Base-by-base conservation (phyloP, 92 coral and sea anemone genomes). In the Palythoa heliodiscus region DNA sequence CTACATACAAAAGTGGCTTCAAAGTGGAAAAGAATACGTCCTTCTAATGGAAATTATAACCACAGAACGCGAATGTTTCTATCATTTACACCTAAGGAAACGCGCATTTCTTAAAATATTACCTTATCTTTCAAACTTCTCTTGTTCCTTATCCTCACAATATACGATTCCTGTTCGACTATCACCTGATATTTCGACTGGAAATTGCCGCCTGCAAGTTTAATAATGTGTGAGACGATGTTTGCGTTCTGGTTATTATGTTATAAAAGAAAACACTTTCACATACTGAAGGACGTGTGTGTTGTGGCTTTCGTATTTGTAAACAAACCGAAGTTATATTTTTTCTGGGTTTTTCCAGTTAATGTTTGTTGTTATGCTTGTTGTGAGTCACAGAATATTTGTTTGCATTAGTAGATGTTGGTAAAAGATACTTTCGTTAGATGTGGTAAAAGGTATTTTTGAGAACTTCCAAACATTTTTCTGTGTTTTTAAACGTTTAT, bases 291-390 rank as follows among this genome's bases (percentile, higher is more conserved):
- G 58, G 39, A 48, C 20, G 47, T 66, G 53, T 80, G 13, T 66
- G 40, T 66, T 67, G 84, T 50, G 84, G 84, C 43, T 17, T 22
- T 48, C 4, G 2, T 39, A 16, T 64, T 64, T 80, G 60, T 69
- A 80, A 80, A 80, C 47, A 80, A 64, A 16, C 9, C 9, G 50
- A 43, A 43, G 50, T 43, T 43, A 43, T 43, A 3, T 43, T 7
- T 43, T 43, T 43, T 43, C 50, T 43, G 9, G 50, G 50, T 43
- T 0, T 5, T 43, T 43, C 50, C 50, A 43, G 50, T 43, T 43
- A 8, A 5, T 7, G 6, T 43, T 43, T 43, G 50, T 43, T 43
- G 50, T 43, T 43, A 43, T 43, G 50, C 50, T 43, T 43, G 48
- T 43, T 43, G 48, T 43, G 3, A 43, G 48, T 4, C 48, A 43